Evolutionary conservation across 2,888 invertebrate genomes (phyloP), one percentile per base, ranked within the genome.

Genomic region (Coenonympha arcania): DNA sequence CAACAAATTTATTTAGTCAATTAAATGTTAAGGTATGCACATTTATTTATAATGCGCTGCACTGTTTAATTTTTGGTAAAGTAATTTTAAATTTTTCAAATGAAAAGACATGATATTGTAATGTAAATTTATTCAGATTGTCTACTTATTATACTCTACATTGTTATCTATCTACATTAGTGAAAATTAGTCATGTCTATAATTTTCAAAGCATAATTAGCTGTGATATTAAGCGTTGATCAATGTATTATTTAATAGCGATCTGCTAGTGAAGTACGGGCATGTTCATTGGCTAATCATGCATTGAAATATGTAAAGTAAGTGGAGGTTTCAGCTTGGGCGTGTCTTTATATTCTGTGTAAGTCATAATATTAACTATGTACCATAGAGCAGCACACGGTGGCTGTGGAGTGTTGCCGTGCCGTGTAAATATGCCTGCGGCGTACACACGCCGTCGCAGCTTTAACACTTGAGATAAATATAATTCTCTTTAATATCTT

Each of bases 401-500:
- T 78, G 83, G 81, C 77, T 73, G 79, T 79, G 80, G 73, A 79
- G 84, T 85, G 86, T 85, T n/a, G n/a, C n/a, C n/a, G 85, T 85
- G 83, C 80, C 78, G 79, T 85, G 86, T 86, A 86, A 82, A 86
- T 86, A 85, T 84, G 84, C 85, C 83, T 76, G 57, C 82, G 77
- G 85, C 84, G 82, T 84, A 84, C 84, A 86, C 86, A 86, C 81
- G 79, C 76, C 76, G 73, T 77, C 79, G 83, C 85, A 82, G 85
- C 85, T 86, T 85, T 81, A 82, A 85, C 85, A 84, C 83, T 80
- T 80, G 78, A 80, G 76, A 82, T 82, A 80, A 80, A 82, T 85
- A 85, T 85, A 85, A 87, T 79, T 87, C 87, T 87, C 86, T 86
- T 87, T 86, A 84, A 88, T 88, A 88, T 88, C 88, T 88, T 89